phyloP scores from a whole-genome alignment of 2,888 invertebrate genomes.

The Hirtodrosophila alboralis region DNA sequence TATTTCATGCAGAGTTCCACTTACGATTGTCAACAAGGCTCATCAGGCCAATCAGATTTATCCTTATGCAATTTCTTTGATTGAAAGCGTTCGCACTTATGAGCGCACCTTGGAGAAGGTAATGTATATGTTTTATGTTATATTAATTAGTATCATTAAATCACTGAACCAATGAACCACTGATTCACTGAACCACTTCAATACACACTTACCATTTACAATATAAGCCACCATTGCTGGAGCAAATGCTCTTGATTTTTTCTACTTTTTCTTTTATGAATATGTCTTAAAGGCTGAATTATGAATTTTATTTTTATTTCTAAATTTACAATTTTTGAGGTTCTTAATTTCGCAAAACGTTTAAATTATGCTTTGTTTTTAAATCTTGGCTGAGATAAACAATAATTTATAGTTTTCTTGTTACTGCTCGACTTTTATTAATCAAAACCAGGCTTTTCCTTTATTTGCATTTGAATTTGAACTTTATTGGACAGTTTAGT shows the following conservation, averaged over 20 bases:
- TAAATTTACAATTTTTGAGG: too few relatives aligned
- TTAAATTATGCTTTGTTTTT: too few relatives aligned
- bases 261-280: slow-evolving; percentile 21
- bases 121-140: slow-evolving; percentile 74
- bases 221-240: slow-evolving; percentile 10
- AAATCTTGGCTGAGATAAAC: too few relatives aligned
- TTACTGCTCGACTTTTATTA: too few relatives aligned
- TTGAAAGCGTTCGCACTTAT: slow-evolving; percentile 98
- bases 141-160: too few relatives aligned
- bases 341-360: too few relatives aligned
- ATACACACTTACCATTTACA: slow-evolving; percentile 26
- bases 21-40: slow-evolving; percentile 99
- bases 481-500: too few relatives aligned
- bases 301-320: too few relatives aligned
- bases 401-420: too few relatives aligned
- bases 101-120: slow-evolving; percentile 99
- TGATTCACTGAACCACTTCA: slow-evolving; percentile 17
- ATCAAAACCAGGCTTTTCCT: too few relatives aligned
- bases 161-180: slow-evolving; percentile 4
- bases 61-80: slow-evolving; percentile 98
- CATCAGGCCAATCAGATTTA: slow-evolving; percentile 99
- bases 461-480: too few relatives aligned
- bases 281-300: too few relatives aligned
- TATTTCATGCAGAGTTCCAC: slow-evolving; percentile 89
- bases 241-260: slow-evolving; percentile 40